phyloP scores from a whole-genome alignment of 2,113 vertebrate species.

The Propithecus coquereli region DNA sequence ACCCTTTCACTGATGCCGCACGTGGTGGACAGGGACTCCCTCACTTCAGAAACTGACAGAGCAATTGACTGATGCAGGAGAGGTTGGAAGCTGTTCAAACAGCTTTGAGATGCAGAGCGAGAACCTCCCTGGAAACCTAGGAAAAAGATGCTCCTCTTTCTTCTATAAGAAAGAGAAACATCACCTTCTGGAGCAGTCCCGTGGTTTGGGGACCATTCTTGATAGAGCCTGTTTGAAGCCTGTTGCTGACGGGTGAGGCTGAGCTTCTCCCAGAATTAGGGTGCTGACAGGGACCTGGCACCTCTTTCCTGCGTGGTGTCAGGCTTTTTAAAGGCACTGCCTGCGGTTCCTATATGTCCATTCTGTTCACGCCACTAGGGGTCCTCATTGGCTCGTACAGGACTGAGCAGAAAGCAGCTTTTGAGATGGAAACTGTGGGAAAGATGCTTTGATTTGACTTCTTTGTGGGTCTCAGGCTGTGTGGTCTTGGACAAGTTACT shows the following conservation, averaged over 20 bases:
- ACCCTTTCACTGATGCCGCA: not conserved
- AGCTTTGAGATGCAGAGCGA: not conserved
- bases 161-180: not conserved
- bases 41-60: not conserved
- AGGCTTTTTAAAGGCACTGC: not conserved
- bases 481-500: not conserved
- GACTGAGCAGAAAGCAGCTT: conserved; percentile 38
- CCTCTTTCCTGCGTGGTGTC: not conserved
- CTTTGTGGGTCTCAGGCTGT: not conserved
- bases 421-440: not conserved
- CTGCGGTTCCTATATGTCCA: not conserved
- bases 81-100: not conserved
- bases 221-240: too few species aligned
- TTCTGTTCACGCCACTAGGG: conserved; percentile 64
- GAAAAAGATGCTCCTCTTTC: not conserved
- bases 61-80: not conserved
- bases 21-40: too few species aligned
- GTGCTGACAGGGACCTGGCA: not conserved
- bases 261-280: not conserved
- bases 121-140: not conserved
- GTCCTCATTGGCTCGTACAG: conserved; percentile 68
- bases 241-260: too few species aligned
- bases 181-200: not conserved
- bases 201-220: not conserved
- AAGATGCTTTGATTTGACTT: not conserved